phyloP scores from a whole-genome alignment of 2,113 vertebrate species.

The Burhinus oedicnemus region DNA sequence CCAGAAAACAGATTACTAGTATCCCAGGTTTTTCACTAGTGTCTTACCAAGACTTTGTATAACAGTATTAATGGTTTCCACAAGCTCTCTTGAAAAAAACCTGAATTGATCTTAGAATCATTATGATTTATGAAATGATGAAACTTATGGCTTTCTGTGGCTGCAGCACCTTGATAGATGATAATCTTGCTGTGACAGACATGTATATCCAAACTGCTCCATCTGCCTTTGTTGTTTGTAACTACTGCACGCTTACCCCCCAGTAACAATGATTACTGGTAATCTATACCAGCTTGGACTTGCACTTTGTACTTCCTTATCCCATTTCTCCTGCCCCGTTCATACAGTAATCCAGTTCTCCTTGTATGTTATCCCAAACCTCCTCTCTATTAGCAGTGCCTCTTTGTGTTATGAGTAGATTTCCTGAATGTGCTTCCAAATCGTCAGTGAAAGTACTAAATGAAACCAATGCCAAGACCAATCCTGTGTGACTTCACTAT shows the following conservation, averaged over 20 bases:
- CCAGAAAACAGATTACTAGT: not conserved
- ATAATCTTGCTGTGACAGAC: not conserved
- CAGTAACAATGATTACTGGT: not conserved
- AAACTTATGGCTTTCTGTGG: not conserved
- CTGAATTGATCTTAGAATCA: not conserved
- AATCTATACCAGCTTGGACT: not conserved
- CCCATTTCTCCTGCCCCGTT: not conserved
- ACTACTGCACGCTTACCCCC: not conserved
- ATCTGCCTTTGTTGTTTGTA: not conserved
- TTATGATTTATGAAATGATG: not conserved
- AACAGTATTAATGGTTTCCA: not conserved
- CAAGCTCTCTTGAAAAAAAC: not conserved
- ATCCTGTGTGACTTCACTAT: fast-evolving
- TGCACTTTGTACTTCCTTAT: not conserved
- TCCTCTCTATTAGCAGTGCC: not conserved
- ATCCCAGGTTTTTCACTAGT: not conserved
- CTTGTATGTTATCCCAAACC: not conserved
- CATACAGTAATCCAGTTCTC: not conserved
- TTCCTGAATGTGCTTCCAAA: not conserved
- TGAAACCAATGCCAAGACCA: not conserved
- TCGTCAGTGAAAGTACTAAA: not conserved
- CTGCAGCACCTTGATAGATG: not conserved
- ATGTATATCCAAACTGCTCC: not conserved
- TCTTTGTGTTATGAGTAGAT: not conserved
- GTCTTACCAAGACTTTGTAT: not conserved